Percentiles rank a stretch among this genome's conserved stretches.
Conservation (phyloP, 2,797 vertebrate species). For the Gadopsis marmoratus region DNA sequence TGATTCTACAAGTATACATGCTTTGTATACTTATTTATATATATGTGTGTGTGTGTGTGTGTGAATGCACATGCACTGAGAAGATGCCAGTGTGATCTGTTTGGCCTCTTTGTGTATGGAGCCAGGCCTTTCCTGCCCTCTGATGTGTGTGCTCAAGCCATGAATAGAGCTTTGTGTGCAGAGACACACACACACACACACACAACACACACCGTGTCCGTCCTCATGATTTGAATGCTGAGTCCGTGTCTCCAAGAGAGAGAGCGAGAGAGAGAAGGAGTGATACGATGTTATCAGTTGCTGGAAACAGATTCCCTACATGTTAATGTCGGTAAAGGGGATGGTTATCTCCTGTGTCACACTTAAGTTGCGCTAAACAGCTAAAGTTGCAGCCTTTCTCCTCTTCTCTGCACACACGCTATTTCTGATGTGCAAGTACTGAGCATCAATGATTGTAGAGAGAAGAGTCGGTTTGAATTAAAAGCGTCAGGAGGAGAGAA, state of each 20-base stretch:
- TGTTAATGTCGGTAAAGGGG: background rate
- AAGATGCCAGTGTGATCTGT: constrained; percentile 78
- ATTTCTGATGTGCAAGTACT: background rate
- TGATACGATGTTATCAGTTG: constrained; percentile 35
- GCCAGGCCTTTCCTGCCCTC: constrained; percentile 69
- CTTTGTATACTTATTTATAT: background rate
- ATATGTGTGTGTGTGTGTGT: constrained; percentile 16
- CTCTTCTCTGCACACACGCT: background rate
- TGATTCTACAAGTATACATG: background rate
- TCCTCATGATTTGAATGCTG: constrained; percentile 73
- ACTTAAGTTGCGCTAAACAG: no score
- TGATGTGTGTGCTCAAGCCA: constrained; percentile 73
- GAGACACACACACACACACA: constrained; percentile 48
- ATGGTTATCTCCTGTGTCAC: background rate
- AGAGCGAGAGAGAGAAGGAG: background rate
- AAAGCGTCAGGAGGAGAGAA: background rate
- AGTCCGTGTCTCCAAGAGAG: constrained; percentile 20
- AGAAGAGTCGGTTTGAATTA: no score
- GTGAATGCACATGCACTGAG: constrained; percentile 19
- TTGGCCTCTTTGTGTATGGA: constrained; percentile 83
- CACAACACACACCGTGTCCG: constrained; percentile 42
- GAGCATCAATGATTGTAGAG: background rate
- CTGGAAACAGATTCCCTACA: background rate
- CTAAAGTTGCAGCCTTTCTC: no score
- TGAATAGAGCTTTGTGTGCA: constrained; percentile 85